phyloP scores from a whole-genome alignment of 2,797 vertebrate species.

The Lepilemur septentrionalis region DNA sequence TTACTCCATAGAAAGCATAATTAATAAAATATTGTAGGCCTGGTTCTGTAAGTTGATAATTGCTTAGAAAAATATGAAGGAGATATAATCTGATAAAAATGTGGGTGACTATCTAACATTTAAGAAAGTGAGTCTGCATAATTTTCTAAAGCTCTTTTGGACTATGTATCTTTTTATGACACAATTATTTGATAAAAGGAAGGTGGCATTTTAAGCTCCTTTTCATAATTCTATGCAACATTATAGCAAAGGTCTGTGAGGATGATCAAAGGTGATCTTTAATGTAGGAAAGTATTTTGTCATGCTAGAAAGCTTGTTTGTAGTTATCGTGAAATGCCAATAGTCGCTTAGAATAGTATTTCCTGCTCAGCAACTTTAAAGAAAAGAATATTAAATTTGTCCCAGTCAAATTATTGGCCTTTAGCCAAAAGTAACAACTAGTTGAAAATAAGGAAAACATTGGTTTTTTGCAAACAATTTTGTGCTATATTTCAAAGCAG shows the following conservation, averaged over 20 bases:
- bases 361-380: slow-evolving; percentile 68
- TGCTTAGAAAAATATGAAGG: neutral
- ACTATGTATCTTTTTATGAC: neutral
- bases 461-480: neutral
- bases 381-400: slow-evolving; percentile 69
- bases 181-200: slow-evolving; percentile 13
- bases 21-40: neutral
- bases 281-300: slow-evolving; percentile 49
- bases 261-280: slow-evolving; percentile 64
- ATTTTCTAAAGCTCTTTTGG: neutral
- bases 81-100: neutral
- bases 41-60: neutral
- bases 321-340: slow-evolving; percentile 63
- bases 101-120: neutral
- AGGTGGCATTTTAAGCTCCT: slow-evolving; percentile 49
- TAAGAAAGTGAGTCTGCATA: slow-evolving; percentile 26
- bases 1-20: neutral
- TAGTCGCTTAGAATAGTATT: slow-evolving; percentile 63
- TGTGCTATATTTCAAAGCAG: slow-evolving; percentile 45
- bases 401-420: slow-evolving; percentile 61
- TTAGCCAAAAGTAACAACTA: slow-evolving; percentile 64
- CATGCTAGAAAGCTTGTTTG: slow-evolving; percentile 63
- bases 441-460: slow-evolving; percentile 59
- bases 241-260: slow-evolving; percentile 50
- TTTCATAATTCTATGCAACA: slow-evolving; percentile 54